These are phyloP conservation scores for Pteria penguin DNA, from an alignment of 2,888 invertebrate species.

Conservation along the genomic window DNA sequence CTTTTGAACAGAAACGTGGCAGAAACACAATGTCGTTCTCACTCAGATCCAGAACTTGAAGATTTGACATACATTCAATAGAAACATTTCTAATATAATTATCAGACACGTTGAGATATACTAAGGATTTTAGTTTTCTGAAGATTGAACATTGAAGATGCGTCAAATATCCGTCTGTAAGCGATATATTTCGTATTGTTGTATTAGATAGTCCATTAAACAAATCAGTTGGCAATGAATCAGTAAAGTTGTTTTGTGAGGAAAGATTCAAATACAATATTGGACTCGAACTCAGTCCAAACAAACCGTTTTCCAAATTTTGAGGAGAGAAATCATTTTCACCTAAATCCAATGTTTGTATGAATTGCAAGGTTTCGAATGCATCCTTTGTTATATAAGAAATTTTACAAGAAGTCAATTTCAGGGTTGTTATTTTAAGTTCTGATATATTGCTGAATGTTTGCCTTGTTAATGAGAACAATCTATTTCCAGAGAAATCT, in stretches of 20 bases:
- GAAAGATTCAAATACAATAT: neutral
- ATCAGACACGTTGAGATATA: neutral
- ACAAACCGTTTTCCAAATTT: neutral
- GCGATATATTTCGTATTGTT: neutral
- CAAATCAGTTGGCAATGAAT: neutral
- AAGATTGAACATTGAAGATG: neutral
- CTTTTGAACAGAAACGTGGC: neutral
- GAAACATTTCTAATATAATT: neutral
- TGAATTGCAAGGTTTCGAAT: neutral
- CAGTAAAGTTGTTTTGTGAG: neutral
- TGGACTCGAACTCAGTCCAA: neutral
- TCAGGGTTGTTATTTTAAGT: neutral
- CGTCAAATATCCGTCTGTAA: neutral
- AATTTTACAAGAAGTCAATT: neutral
- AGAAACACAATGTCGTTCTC: neutral
- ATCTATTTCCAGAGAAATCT: constrained; percentile 2
- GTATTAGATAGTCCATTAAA: neutral
- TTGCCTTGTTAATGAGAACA: neutral
- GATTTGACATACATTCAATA: neutral
- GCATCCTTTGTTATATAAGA: neutral
- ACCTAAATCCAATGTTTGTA: neutral
- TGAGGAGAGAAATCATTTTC: neutral
- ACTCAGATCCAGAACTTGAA: neutral
- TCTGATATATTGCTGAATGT: neutral
- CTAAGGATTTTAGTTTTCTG: neutral